Evolutionary conservation across 2,888 invertebrate species (phyloP).

Genomic region (Rotaria macrura): DNA sequence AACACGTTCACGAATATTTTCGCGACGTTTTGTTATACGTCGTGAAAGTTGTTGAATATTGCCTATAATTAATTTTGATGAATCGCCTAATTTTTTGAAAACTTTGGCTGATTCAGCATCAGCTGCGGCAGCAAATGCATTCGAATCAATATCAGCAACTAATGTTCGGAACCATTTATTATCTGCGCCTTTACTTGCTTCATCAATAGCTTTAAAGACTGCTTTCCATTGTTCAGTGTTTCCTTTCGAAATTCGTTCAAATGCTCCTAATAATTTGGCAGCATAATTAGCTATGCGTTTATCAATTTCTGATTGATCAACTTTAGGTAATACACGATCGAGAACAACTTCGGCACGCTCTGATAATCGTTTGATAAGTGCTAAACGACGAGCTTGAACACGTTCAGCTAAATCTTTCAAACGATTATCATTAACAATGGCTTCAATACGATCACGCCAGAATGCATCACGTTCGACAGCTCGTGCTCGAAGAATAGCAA

Average conservation of each 20-base stretch:
- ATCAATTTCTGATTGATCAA: not conserved
- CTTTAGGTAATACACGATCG: not conserved
- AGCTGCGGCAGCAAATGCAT: not conserved
- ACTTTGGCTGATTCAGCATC: not conserved
- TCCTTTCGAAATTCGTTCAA: not conserved
- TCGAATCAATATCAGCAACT: slow-evolving; percentile 2
- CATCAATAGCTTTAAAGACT: not conserved
- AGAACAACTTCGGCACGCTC: not conserved
- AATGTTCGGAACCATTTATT: slow-evolving; percentile 6
- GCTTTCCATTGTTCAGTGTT: slow-evolving; percentile 8
- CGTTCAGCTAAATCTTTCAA: not conserved
- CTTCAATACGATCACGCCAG: not conserved
- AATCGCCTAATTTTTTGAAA: not conserved
- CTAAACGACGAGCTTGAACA: not conserved
- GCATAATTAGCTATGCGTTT: not conserved
- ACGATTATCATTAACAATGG: not conserved
- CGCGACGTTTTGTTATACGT: not conserved
- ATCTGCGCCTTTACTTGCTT: not conserved
- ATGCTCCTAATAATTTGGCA: not conserved
- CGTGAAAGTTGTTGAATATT: not conserved
- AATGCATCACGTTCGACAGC: not conserved
- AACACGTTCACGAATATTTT: not conserved
- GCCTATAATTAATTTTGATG: not conserved
- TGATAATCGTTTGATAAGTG: not conserved
- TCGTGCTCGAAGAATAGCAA: not conserved